These are phyloP conservation scores for Aporrectodea caliginosa DNA, from an alignment of 1,140 invertebrate species.

Conservation along the genomic window DNA sequence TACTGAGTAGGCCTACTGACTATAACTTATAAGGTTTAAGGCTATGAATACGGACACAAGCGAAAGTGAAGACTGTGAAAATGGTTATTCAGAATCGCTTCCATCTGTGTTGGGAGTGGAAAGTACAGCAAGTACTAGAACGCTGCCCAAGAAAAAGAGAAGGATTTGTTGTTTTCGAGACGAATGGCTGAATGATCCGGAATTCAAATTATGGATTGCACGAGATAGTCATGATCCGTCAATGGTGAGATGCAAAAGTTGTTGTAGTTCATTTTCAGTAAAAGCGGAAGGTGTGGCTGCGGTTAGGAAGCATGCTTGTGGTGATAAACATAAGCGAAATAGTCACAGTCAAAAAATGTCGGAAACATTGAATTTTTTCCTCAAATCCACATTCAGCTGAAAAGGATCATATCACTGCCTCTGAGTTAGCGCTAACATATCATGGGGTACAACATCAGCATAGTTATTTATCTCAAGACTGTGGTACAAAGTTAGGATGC, in stretches of 20 bases:
- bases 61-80: neutral
- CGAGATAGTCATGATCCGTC: neutral
- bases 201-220: slow-evolving; percentile 3
- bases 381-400: neutral
- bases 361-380: neutral
- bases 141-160: no score
- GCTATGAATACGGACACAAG: neutral
- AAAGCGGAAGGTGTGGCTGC: neutral
- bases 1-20: no score
- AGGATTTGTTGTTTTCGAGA: neutral
- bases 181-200: neutral
- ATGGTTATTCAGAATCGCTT: neutral
- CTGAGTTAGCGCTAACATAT: neutral
- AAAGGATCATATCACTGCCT: neutral
- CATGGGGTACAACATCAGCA: neutral
- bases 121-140: neutral
- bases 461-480: neutral
- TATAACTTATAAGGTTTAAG: no score
- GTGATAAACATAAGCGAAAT: neutral
- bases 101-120: neutral
- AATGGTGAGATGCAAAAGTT: no score
- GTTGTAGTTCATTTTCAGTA: no score
- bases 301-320: neutral
- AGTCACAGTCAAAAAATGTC: neutral
- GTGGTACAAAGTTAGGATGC: neutral